Evolutionary conservation across 2,797 vertebrate species (phyloP), one percentile per base, ranked within the genome.

Genomic region (Acanthurus leucopareius): DNA sequence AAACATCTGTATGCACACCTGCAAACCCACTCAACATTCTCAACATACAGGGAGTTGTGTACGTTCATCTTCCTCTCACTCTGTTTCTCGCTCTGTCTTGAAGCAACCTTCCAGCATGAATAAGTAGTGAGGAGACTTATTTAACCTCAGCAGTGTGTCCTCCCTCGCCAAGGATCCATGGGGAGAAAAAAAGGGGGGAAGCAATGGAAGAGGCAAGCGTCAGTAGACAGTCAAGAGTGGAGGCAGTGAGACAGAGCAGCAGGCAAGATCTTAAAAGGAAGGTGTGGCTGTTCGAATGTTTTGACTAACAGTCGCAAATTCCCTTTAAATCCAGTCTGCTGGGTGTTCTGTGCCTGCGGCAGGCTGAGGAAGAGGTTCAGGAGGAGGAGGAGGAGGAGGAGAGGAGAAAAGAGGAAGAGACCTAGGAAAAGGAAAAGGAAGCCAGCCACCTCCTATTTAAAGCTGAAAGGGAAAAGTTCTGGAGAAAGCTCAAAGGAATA

Each of bases 231-330:
- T 74, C 83, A 32, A 77, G 73, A 69, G 78, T 78, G 80, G 83
- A 86, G 85, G 90, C 85, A 91, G 92, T 78, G 93, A 88, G 92
- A 94, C 83, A 93, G 92, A 95, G 94, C 94, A 95, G 93, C 95
- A 96, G 95, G 93, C 95, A 95, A 96, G 95, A 96, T 96, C 95
- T 96, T 96, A 96, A 96, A 96, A 96, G 95, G 95, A 96, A 96
- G 95, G 95, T 96, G 95, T 95, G 95, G 94, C 95, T 95, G 95
- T 96, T 95, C 94, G 91, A 95, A 92, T 87, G 75, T 83, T 94
- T 93, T 94, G 92, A 95, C 91, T 95, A 96, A 96, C 95, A 96
- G 95, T 96, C 95, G 95, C 95, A 96, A 96, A 96, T 96, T 96
- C 95, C 95, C 95, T 96, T 96, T 96, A 96, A 96, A 96, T 94